phyloP scores from a whole-genome alignment of 2,888 invertebrate genomes.

The Sisyra nigra region DNA sequence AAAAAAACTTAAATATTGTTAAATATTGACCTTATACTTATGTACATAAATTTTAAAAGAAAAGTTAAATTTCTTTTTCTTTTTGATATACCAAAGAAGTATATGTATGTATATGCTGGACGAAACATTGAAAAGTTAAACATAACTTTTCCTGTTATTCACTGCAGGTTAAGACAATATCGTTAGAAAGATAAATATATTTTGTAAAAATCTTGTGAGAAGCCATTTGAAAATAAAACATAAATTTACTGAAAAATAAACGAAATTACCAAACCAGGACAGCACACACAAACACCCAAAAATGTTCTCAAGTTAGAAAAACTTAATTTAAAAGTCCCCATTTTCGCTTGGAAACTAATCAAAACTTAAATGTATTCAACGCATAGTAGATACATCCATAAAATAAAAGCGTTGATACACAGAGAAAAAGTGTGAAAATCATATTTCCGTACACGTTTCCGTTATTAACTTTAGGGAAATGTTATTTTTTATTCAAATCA shows the following conservation, averaged over 20 bases:
- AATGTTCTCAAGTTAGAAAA: constrained; percentile 1
- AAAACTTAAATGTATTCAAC: constrained; percentile 4
- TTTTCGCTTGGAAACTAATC: constrained; percentile 3
- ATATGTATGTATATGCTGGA: too few species aligned
- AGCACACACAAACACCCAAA: neutral
- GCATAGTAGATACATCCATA: neutral
- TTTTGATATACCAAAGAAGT: too few species aligned
- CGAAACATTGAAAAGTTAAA: too few species aligned
- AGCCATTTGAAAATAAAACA: neutral
- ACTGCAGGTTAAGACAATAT: too few species aligned
- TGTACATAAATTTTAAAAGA: too few species aligned
- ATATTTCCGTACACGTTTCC: constrained; percentile 30
- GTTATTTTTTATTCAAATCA: constrained; percentile 32
- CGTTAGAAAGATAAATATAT: neutral
- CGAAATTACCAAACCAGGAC: neutral
- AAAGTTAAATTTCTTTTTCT: too few species aligned
- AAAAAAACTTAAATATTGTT: too few species aligned
- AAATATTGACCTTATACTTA: too few species aligned
- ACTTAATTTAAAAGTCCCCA: constrained; percentile 8
- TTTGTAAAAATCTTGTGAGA: neutral
- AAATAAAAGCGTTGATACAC: constrained; percentile 2
- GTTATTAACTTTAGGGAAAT: constrained; percentile 30
- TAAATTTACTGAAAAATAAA: neutral
- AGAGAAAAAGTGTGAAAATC: constrained; percentile 18
- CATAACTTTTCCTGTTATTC: too few species aligned